Conservation (phyloP, 37 sponge, comb jelly and placozoan species). For the Chondrilla cf. caribensis region DNA sequence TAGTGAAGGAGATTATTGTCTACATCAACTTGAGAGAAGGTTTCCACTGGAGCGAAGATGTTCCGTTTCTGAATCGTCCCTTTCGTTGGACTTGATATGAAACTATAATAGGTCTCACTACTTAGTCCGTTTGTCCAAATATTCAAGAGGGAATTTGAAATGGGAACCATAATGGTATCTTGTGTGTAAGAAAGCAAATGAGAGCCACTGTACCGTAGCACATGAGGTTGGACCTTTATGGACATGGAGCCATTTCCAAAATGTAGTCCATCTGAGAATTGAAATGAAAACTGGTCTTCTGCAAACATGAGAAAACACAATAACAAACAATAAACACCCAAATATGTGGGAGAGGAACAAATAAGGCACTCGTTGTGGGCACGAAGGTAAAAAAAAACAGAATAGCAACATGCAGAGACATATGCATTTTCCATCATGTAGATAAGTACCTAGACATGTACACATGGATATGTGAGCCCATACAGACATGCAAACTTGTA, state of each 20-base stretch:
- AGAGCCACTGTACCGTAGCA: not conserved
- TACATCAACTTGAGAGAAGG: not conserved
- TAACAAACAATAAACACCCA: not conserved
- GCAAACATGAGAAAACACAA: not conserved
- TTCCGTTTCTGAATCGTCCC: not conserved
- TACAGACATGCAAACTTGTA: no score
- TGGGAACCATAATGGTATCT: not conserved
- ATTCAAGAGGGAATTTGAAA: not conserved
- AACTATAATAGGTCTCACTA: constrained; percentile 21
- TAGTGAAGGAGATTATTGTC: not conserved
- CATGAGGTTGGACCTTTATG: not conserved
- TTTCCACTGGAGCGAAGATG: not conserved
- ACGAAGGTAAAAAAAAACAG: no score
- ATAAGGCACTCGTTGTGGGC: no score
- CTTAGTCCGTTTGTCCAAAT: constrained; percentile 34
- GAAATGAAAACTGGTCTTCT: not conserved
- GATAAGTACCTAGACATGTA: no score
- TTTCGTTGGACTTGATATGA: constrained; percentile 1
- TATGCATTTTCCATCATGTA: no score
- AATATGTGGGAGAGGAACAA: not conserved
- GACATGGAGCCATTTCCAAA: not conserved
- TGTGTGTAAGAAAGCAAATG: not conserved
- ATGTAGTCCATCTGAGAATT: not conserved
- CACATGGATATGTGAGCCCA: no score
- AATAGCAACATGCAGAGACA: no score